These are phyloP conservation scores for Campylomormyrus tamandua DNA, from an alignment of 2,113 vertebrate species.

Conservation along the genomic window DNA sequence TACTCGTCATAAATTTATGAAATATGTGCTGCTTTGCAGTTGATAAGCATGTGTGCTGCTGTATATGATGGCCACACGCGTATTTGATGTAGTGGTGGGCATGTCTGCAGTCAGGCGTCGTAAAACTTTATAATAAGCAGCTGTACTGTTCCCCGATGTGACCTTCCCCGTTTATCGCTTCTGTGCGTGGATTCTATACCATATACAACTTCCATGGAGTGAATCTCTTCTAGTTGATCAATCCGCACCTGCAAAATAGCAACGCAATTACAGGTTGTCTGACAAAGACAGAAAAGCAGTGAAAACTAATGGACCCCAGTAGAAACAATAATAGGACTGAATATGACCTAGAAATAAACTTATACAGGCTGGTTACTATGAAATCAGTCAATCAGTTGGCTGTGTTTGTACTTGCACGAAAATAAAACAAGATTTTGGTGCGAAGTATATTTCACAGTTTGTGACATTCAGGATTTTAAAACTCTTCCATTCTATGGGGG, in stretches of 20 bases:
- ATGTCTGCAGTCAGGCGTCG: neutral
- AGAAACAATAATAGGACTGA: neutral
- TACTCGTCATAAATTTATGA: neutral
- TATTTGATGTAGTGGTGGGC: neutral
- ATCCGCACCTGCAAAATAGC: neutral
- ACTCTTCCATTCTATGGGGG: neutral
- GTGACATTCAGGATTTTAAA: neutral
- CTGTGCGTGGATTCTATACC: neutral
- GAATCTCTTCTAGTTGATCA: neutral
- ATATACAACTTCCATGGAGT: neutral
- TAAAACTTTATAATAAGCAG: neutral
- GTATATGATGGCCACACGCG: neutral
- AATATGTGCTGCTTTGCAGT: neutral
- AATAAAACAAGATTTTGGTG: neutral
- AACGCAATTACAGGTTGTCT: neutral
- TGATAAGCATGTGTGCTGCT: neutral
- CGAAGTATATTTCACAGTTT: neutral
- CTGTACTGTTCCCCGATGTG: neutral
- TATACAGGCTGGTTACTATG: neutral
- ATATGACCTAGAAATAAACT: neutral
- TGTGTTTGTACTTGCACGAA: neutral
- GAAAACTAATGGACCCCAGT: neutral
- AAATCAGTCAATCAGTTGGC: neutral
- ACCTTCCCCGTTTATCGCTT: neutral
- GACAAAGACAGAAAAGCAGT: neutral